Conservation (phyloP, 2,797 vertebrate species). For the Sphaeramia orbicularis region DNA sequence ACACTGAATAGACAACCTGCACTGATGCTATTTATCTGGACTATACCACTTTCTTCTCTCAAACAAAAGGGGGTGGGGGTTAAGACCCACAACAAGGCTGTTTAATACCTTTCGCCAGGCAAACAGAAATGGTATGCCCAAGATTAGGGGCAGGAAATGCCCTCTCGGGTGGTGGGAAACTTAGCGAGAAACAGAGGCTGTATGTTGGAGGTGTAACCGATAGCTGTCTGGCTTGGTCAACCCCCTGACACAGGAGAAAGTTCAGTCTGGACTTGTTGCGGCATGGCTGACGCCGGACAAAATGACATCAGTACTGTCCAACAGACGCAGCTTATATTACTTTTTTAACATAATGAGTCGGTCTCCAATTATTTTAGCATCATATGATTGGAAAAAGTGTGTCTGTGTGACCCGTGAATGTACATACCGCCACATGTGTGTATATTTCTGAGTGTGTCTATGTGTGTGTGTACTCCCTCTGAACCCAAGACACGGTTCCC, state of each 20-base stretch:
- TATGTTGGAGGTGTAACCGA: slow-evolving; percentile 68
- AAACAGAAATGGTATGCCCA: slow-evolving; percentile 67
- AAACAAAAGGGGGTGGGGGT: slow-evolving; percentile 19
- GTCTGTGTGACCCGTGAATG: neutral
- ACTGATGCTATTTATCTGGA: slow-evolving; percentile 40
- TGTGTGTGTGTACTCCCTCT: slow-evolving; percentile 42
- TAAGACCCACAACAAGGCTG: slow-evolving; percentile 37
- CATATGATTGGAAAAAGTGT: slow-evolving; percentile 16
- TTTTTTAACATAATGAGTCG: slow-evolving; percentile 30
- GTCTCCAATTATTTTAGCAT: slow-evolving; percentile 7
- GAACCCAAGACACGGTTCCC: slow-evolving; percentile 56
- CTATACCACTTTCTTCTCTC: slow-evolving; percentile 27
- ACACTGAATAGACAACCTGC: slow-evolving; percentile 24
- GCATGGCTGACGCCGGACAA: slow-evolving; percentile 31
- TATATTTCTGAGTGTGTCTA: slow-evolving; percentile 4
- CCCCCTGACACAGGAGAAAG: slow-evolving; percentile 53
- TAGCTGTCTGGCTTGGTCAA: slow-evolving; percentile 67
- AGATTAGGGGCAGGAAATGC: slow-evolving; percentile 73
- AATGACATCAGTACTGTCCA: slow-evolving; percentile 31
- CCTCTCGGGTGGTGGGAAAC: slow-evolving; percentile 77
- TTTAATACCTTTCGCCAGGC: slow-evolving; percentile 72
- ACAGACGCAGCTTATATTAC: slow-evolving; percentile 17
- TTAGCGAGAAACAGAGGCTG: slow-evolving; percentile 62
- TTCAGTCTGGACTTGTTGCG: slow-evolving; percentile 51
- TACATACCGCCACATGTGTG: slow-evolving; percentile 5